Base-by-base conservation (phyloP, 1,140 invertebrate genomes). In the Anoplolepis gracilipes region DNA sequence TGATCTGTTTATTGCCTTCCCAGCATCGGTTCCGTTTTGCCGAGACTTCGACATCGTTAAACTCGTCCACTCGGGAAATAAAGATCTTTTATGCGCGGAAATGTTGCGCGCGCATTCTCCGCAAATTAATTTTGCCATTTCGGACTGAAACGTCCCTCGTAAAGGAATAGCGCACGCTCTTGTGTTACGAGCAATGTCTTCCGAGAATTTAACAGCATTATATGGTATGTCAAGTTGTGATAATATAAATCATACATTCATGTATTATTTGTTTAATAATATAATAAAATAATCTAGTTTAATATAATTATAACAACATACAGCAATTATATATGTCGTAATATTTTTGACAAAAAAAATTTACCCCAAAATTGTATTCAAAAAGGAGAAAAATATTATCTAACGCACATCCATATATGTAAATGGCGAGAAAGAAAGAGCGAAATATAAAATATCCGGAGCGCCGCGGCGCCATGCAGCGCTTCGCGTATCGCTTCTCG, bases 401-500 rank as follows among this genome's bases (percentile, higher is more conserved):
- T n/a, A n/a, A n/a, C n/a, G n/a, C n/a, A n/a, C n/a, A n/a, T n/a
- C n/a, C n/a, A n/a, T n/a, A n/a, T n/a, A n/a, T n/a, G n/a, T n/a
- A n/a, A n/a, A 42, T 42, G 4, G 22, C 13, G 25, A 6, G 13
- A 30, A 28, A 30, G 36, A 72, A 30, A 61, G 19, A 72, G 65
- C 22, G 25, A 72, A 22, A 67, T 53, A n/a, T 53, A 53, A 77
- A 28, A 33, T 33, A 75, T 53, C 39, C 46, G 33, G 62, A 88
- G 84, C 57, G 61, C 33, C 49, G 42, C 79, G 78, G 69, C 73
- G 73, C 84, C 65, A 5, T 69, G 75, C 61, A 39, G 30, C 30
- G 36, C 78, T 25, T 46, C 55, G 53, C 61, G 70, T 67, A 59
- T 85, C 77, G 81, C 64, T 87, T 85, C 88, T 85, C 13, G 46